These are phyloP conservation scores for Oreochromis grahami DNA, from an alignment of 2,797 vertebrate species.

Conservation along the genomic window DNA sequence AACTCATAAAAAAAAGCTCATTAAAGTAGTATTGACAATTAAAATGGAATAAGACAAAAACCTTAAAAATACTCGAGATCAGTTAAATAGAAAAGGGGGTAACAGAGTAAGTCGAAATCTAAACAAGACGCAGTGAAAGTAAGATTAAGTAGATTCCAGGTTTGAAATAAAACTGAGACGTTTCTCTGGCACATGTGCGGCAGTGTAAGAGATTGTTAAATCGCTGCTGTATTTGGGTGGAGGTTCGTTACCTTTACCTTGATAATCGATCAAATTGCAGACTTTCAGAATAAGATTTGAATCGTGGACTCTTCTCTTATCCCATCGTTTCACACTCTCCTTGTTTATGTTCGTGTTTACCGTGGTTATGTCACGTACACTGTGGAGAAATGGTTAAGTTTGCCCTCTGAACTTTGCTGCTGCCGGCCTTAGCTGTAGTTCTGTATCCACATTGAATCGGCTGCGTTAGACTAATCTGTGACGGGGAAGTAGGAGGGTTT, in stretches of 20 bases:
- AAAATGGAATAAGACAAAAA: not conserved
- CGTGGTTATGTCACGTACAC: not conserved
- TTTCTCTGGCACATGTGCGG: not conserved
- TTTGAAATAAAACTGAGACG: not conserved
- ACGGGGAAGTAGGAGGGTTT: constrained; percentile 51
- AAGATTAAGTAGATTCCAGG: not conserved
- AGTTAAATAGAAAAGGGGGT: not conserved
- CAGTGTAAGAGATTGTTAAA: not conserved
- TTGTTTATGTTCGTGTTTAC: not conserved
- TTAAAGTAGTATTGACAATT: not conserved
- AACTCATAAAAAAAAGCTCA: not conserved
- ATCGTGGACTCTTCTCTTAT: not conserved
- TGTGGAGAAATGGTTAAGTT: not conserved
- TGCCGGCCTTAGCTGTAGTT: not conserved
- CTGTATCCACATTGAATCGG: not conserved
- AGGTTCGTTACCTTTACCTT: not conserved
- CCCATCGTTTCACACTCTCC: not conserved
- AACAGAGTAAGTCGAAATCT: not conserved
- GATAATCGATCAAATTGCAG: not conserved
- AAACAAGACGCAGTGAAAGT: not conserved
- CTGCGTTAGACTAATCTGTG: constrained; percentile 27
- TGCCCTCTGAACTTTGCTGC: not conserved
- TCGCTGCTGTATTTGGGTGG: not conserved
- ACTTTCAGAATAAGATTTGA: not conserved
- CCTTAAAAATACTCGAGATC: not conserved